These are phyloP conservation scores for Notocelia uddmanniana DNA, from an alignment of 2,888 invertebrate species.

Conservation along the genomic window DNA sequence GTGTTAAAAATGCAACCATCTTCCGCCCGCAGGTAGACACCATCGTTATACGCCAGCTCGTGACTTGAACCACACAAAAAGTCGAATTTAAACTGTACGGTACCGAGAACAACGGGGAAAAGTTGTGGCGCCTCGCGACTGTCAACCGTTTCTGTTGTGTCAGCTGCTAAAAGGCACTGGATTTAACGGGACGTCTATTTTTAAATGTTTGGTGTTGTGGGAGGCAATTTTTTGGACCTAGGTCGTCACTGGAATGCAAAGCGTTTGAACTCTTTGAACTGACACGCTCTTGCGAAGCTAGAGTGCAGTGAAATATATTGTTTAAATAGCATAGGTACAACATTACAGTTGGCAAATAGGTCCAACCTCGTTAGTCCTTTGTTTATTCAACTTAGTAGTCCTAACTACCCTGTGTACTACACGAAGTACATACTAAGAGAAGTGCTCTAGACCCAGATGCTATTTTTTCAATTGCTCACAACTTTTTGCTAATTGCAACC, in stretches of 20 bases:
- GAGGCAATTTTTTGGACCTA: neutral
- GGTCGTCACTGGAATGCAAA: neutral
- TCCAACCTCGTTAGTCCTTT: too few species aligned
- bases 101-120: conserved; percentile 51
- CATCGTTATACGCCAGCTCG: neutral
- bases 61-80: conserved; percentile 47
- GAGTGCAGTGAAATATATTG: too few species aligned
- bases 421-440: too few species aligned
- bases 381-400: too few species aligned
- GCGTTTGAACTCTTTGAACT: neutral
- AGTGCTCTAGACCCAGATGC: too few species aligned
- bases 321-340: too few species aligned
- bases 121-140: conserved; percentile 46
- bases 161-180: conserved; percentile 49
- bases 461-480: too few species aligned
- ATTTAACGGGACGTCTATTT: neutral
- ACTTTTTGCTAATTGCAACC: too few species aligned
- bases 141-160: conserved; percentile 60
- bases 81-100: conserved; percentile 42
- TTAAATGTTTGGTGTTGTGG: neutral
- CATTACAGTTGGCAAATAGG: too few species aligned
- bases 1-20: too few species aligned
- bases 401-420: too few species aligned
- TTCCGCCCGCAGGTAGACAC: too few species aligned
- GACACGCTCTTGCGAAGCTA: neutral